A percentile compares a stretch with the other conserved stretches of the same genome.
phyloP scores from a whole-genome alignment of 1,140 invertebrate genomes.

The Ceratina japonica region DNA sequence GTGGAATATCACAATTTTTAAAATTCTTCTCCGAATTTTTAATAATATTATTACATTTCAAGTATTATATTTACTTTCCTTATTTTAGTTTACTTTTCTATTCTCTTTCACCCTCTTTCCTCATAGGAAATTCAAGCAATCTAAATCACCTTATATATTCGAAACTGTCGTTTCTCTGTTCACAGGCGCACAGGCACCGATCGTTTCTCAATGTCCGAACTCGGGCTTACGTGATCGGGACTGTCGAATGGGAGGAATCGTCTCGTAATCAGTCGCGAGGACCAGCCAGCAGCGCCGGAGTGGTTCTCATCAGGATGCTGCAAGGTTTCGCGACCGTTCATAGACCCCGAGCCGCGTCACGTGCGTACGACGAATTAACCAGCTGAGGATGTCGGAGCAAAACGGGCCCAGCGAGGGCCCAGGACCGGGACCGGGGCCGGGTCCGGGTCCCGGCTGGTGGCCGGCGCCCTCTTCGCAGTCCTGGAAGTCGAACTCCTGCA shows the following conservation, averaged over 20 bases:
- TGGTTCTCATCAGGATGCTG: constrained; percentile 72
- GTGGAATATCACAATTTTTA: no score
- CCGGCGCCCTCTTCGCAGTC: constrained; percentile 67
- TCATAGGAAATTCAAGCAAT: no score
- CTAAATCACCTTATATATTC: background rate
- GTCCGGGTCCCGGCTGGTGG: constrained; percentile 73
- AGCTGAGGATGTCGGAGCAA: constrained; percentile 79
- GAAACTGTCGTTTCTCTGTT: background rate
- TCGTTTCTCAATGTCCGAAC: background rate
- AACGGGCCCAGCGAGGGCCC: constrained; percentile 74
- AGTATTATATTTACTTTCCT: no score
- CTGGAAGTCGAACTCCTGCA: constrained; percentile 69
- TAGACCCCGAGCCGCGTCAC: constrained; percentile 61
- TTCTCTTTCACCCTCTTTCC: no score
- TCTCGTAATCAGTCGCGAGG: background rate
- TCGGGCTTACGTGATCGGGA: background rate
- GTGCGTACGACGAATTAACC: constrained; percentile 56
- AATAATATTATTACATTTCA: no score
- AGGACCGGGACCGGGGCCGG: constrained; percentile 60
- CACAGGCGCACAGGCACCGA: background rate
- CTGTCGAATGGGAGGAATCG: no score
- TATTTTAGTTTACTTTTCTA: no score
- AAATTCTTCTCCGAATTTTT: no score
- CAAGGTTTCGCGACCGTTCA: constrained; percentile 59
- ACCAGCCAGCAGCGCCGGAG: constrained; percentile 2